Evolutionary conservation across 2,113 vertebrate species (phyloP).

Genomic region (Halcyon malimbica): DNA sequence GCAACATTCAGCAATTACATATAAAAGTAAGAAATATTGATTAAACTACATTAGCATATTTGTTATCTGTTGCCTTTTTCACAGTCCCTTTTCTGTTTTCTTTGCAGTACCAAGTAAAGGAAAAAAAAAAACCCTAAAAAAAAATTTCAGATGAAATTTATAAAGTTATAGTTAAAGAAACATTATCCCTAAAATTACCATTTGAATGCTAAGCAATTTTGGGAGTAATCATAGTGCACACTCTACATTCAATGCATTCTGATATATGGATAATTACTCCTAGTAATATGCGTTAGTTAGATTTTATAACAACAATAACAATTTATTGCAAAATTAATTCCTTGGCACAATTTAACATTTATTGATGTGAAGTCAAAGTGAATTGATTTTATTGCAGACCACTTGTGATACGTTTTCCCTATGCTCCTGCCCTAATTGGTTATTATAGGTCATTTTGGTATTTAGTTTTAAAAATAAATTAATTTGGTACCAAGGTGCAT

Average conservation of each 20-base stretch:
- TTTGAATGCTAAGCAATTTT: slow-evolving; percentile 84
- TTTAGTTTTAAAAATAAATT: slow-evolving; percentile 82
- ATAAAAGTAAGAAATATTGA: background rate
- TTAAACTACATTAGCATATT: background rate
- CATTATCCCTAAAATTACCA: slow-evolving; percentile 81
- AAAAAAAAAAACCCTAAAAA: background rate
- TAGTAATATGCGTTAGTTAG: slow-evolving; percentile 80
- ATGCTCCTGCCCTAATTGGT: slow-evolving; percentile 85
- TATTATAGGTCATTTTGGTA: slow-evolving; percentile 90
- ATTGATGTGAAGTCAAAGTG: slow-evolving; percentile 79
- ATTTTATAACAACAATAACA: slow-evolving; percentile 82
- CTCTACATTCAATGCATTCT: slow-evolving; percentile 80
- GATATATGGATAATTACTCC: slow-evolving; percentile 85
- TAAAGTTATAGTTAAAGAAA: slow-evolving; percentile 72
- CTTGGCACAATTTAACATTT: slow-evolving; percentile 83
- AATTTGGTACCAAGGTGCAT: slow-evolving; percentile 79
- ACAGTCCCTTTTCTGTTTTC: background rate
- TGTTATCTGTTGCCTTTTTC: slow-evolving; percentile 17
- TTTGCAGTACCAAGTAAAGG: background rate
- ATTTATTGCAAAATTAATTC: slow-evolving; percentile 87
- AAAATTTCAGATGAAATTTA: slow-evolving; percentile 68
- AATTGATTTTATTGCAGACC: slow-evolving; percentile 77
- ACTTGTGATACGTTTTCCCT: slow-evolving; percentile 72
- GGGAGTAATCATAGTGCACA: slow-evolving; percentile 78
- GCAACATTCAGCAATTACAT: background rate